These are phyloP conservation scores for Camelus dromedarius DNA, from an alignment of 2,113 vertebrate genomes.

Conservation along the genomic window DNA sequence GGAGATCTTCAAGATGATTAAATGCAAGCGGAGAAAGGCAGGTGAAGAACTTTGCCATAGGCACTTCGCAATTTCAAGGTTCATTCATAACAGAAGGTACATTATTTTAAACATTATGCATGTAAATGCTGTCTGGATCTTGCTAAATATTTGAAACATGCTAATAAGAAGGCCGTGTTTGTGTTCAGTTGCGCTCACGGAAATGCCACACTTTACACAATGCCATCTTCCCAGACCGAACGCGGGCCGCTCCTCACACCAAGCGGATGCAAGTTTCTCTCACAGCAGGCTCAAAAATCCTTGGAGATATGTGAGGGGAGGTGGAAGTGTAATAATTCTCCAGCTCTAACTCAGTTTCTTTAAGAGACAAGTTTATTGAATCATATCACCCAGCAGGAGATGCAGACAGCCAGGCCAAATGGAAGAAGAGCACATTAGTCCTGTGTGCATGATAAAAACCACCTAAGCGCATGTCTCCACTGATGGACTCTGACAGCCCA, in stretches of 20 bases:
- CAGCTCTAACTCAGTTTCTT: slow-evolving; percentile 67
- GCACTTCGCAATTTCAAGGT: slow-evolving; percentile 31
- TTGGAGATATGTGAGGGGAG: slow-evolving; percentile 26
- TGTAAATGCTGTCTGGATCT: slow-evolving; percentile 49
- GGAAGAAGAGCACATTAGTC: slow-evolving; percentile 46
- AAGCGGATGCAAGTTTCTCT: not conserved
- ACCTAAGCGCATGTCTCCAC: slow-evolving; percentile 2
- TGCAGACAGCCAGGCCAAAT: slow-evolving; percentile 7
- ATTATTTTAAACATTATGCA: slow-evolving; percentile 48
- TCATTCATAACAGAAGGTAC: slow-evolving; percentile 26
- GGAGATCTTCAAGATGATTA: not conserved
- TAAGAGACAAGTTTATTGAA: slow-evolving; percentile 64
- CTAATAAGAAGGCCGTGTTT: not conserved
- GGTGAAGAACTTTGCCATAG: slow-evolving; percentile 32
- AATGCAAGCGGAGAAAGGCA: not conserved
- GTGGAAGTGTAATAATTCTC: slow-evolving; percentile 36
- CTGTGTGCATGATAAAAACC: slow-evolving; percentile 56
- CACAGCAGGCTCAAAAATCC: slow-evolving; percentile 58
- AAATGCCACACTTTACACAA: not conserved
- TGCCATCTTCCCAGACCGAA: not conserved
- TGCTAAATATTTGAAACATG: slow-evolving; percentile 54
- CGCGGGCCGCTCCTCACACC: not conserved
- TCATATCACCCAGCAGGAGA: slow-evolving; percentile 48
- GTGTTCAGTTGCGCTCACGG: not conserved
- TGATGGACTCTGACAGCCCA: slow-evolving; percentile 65